Percentiles rank a stretch among this genome's conserved stretches.
Conservation (phyloP, 2,888 invertebrate genomes). For the Parthenolecanium corni region DNA sequence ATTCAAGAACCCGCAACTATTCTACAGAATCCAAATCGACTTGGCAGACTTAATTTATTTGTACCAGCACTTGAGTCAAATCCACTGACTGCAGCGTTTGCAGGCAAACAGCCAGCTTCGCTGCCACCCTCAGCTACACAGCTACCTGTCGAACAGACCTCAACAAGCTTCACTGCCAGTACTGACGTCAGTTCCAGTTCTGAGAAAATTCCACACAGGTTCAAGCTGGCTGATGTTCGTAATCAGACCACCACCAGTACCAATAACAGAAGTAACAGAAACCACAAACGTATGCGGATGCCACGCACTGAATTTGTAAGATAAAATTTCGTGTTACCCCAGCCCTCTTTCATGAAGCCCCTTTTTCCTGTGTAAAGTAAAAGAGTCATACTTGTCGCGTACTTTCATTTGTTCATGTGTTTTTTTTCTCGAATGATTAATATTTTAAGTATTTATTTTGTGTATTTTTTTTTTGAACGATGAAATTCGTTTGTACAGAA, state of each 20-base stretch:
- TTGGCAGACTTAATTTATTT: constrained; percentile 17
- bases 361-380: too few relatives aligned
- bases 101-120: neutral
- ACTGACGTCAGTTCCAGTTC: neutral
- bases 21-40: neutral
- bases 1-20: neutral
- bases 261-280: constrained; percentile 12
- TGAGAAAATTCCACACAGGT: neutral
- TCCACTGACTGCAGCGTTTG: neutral
- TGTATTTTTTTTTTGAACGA: neutral
- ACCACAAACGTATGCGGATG: constrained; percentile 13
- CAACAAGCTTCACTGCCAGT: neutral
- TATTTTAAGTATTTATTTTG: neutral
- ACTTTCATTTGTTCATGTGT: too few relatives aligned
- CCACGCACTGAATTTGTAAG: neutral
- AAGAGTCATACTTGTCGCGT: too few relatives aligned
- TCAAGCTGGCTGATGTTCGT: neutral
- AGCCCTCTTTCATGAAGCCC: too few relatives aligned
- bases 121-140: too few relatives aligned
- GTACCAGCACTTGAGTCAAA: neutral
- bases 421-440: too few relatives aligned
- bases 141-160: neutral
- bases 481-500: neutral
- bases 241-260: too few relatives aligned
- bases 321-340: neutral